Base-by-base conservation (phyloP, 2,888 invertebrate species). In the Bellardia bayeri region DNA sequence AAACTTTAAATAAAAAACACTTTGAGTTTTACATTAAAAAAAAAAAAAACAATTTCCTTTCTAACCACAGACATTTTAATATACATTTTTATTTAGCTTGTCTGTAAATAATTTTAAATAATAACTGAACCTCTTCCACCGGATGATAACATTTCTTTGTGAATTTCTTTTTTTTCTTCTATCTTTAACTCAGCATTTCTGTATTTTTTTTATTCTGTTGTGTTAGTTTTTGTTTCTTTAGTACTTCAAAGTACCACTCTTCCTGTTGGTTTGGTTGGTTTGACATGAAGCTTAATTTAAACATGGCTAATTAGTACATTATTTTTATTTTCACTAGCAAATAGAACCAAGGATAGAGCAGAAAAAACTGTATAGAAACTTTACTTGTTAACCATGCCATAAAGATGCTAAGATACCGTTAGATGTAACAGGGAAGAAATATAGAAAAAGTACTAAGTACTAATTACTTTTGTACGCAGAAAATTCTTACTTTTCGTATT, bases 251-350 rank as follows among this genome's bases (percentile, higher is more conserved):
- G 69, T 81, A 63, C 69, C 80, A 85, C 63, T 68, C 80, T 69
- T 80, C 74, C 80, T 69, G 56, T 69, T 37, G 69, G 72, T 82
- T 68, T 66, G 76, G 49, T 75, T 84, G 78, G 61, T 69, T 71
- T 76, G 69, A 58, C 51, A 66, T 76, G 42, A 51, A 72, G 80
- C 71, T 80, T 76, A 49, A 80, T 72, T 72, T 66, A 66, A 87
- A 83, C 78, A 69, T 87, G 87, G 85, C 85, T 87, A 87, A 87
- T 87, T 87, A 87, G 87, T 75, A 74, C 16, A 78, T 79, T 81
- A 61, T 79, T 79, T 69, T 78, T 78, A 58, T 74, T 80, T 85
- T 85, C 30, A 51, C 63, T 68, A 63, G 61, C 63, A 85, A 75
- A 61, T 42, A 79, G 61, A 64, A 76, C 30, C 40, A 8, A 71